Conservation (phyloP, 2,113 vertebrate genomes). For the Xyliphius kryptos region DNA sequence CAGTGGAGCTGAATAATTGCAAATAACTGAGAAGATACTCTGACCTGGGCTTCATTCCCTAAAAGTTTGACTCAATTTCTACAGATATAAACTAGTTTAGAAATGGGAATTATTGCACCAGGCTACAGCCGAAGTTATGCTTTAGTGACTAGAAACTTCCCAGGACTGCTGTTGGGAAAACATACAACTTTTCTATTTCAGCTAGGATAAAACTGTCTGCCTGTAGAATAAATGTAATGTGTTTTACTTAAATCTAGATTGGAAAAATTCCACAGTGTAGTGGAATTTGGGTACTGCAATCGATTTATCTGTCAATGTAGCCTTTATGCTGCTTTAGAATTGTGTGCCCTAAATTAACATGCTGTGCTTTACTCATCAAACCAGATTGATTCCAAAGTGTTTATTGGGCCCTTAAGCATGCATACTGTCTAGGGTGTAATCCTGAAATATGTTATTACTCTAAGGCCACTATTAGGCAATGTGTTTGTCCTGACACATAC, state of each 20-base stretch:
- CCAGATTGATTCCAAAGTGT: conserved; percentile 60
- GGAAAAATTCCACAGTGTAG: background rate
- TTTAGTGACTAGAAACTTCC: background rate
- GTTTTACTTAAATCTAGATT: background rate
- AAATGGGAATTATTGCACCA: background rate
- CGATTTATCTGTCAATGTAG: conserved; percentile 16
- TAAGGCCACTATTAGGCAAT: conserved; percentile 49
- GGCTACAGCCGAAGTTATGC: background rate
- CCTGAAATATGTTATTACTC: conserved; percentile 51
- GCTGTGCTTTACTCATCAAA: conserved; percentile 34
- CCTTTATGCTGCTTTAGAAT: conserved; percentile 40
- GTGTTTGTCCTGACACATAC: conserved; percentile 49
- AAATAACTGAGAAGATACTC: conserved; percentile 15
- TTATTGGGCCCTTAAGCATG: conserved; percentile 49
- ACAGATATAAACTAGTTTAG: background rate
- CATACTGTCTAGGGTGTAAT: conserved; percentile 48
- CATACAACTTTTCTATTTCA: background rate
- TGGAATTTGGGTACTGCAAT: background rate
- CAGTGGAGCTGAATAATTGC: conserved; percentile 16
- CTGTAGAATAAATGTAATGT: background rate
- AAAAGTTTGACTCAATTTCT: background rate
- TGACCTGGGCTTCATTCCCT: conserved; percentile 15
- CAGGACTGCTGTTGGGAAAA: background rate
- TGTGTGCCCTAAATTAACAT: conserved; percentile 26
- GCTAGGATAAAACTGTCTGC: background rate